Evolutionary conservation across 1,140 invertebrate species (phyloP).

Genomic region (Leptestheria dahalacensis): DNA sequence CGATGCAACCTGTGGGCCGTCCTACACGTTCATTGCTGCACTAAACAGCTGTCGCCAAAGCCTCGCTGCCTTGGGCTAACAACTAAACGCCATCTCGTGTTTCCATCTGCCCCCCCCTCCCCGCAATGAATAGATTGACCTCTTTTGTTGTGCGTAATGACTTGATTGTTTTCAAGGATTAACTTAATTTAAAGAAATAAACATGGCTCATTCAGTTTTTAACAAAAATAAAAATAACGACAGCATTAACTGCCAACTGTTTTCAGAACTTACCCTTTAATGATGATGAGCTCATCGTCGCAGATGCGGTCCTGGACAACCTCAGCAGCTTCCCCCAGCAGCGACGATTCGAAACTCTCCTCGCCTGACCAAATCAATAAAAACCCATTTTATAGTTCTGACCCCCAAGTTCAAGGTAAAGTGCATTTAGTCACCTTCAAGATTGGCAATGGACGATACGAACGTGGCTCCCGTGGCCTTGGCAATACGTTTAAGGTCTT

Average conservation of each 20-base stretch:
- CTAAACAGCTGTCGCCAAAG: background rate
- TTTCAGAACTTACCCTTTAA: constrained; percentile 61
- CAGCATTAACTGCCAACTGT: background rate
- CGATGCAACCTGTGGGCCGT: background rate
- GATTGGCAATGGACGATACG: constrained; percentile 83
- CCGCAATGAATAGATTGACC: too few species aligned
- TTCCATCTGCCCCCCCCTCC: too few species aligned
- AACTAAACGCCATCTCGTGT: too few species aligned
- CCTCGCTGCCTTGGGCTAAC: too few species aligned
- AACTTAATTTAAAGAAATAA: too few species aligned
- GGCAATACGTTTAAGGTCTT: constrained; percentile 90
- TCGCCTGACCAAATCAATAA: constrained; percentile 45
- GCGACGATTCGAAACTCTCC: constrained; percentile 82
- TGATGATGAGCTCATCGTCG: constrained; percentile 95
- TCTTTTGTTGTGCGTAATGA: too few species aligned
- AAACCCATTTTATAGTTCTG: constrained; percentile 5
- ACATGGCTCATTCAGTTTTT: background rate
- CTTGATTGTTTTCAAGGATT: too few species aligned
- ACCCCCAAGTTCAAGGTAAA: background rate
- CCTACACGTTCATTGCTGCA: background rate
- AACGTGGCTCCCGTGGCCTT: constrained; percentile 96
- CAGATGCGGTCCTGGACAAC: constrained; percentile 89
- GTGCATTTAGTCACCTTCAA: constrained; percentile 46
- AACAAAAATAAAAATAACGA: background rate
- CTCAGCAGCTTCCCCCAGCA: constrained; percentile 90